Conservation (phyloP, 2,797 vertebrate genomes). For the Rallus crepitans region DNA sequence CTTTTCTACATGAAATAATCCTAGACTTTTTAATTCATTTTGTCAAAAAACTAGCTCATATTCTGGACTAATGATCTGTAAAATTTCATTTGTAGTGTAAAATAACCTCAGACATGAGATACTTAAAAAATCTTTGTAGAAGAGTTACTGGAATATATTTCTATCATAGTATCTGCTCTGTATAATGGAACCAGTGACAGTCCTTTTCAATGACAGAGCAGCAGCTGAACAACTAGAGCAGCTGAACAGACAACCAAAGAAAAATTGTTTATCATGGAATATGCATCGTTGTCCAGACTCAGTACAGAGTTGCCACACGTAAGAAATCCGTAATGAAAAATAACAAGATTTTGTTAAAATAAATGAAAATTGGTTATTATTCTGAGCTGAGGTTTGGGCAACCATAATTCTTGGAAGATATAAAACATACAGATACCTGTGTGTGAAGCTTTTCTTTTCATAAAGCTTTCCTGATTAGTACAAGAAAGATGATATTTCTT, state of each 20-base stretch:
- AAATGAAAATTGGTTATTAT: not conserved
- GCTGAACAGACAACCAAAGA: not conserved
- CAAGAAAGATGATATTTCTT: not conserved
- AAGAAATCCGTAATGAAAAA: slow-evolving; percentile 4
- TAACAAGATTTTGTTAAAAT: not conserved
- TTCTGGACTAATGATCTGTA: slow-evolving; percentile 56
- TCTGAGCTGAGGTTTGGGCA: not conserved
- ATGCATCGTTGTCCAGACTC: not conserved
- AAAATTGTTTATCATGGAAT: not conserved
- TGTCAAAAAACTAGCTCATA: slow-evolving; percentile 12
- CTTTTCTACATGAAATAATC: slow-evolving; percentile 22
- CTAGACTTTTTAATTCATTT: slow-evolving; percentile 14
- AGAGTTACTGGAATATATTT: not conserved
- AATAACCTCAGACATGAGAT: slow-evolving; percentile 33
- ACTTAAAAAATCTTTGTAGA: slow-evolving; percentile 6
- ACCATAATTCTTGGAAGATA: not conserved
- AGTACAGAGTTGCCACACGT: not conserved
- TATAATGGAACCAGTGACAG: not conserved
- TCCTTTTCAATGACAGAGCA: slow-evolving; percentile 1
- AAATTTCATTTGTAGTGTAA: slow-evolving; percentile 55
- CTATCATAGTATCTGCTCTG: not conserved
- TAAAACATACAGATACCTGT: not conserved
- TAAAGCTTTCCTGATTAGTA: not conserved
- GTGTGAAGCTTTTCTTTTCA: not conserved
- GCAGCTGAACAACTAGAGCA: not conserved